Conservation (phyloP, 2,888 invertebrate species). For the Abrostola triplasia region DNA sequence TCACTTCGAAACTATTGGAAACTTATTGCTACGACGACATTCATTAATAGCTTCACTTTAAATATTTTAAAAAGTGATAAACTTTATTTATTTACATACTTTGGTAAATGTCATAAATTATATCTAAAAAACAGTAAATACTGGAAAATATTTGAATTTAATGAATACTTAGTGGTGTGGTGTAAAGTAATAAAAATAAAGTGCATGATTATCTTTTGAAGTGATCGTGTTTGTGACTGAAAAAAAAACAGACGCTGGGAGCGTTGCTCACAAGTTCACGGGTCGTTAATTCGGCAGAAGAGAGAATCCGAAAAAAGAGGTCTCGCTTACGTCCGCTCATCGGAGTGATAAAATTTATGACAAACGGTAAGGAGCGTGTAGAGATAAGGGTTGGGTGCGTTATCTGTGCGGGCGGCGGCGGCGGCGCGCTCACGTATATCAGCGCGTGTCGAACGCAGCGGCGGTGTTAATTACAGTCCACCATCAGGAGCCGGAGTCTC, state of each 20-base stretch:
- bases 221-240: conserved; percentile 84
- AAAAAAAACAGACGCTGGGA: conserved; percentile 72
- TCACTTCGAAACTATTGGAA: conserved; percentile 65
- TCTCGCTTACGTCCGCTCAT: conserved; percentile 80
- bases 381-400: conserved; percentile 82
- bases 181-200: conserved; percentile 49
- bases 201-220: conserved; percentile 65
- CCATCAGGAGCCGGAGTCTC: conserved; percentile 50
- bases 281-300: conserved; percentile 81
- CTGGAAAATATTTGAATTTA: conserved; percentile 13
- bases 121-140: conserved; percentile 32
- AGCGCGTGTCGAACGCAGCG: conserved; percentile 59
- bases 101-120: conserved; percentile 30
- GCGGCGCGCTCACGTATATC: conserved; percentile 61
- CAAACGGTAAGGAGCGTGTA: conserved; percentile 85
- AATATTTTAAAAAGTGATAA: conserved; percentile 62
- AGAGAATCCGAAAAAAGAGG: conserved; percentile 77
- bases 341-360: conserved; percentile 87
- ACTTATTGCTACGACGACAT: conserved; percentile 53
- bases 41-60: conserved; percentile 50
- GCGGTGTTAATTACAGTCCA: conserved; percentile 65
- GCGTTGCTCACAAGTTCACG: conserved; percentile 80
- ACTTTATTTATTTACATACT: conserved; percentile 65
- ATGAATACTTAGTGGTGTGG: conserved; percentile 64
- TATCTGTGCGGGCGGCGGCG: conserved; percentile 70